These are phyloP conservation scores for Drosophila mimica DNA, from an alignment of 2,888 invertebrate genomes.

Conservation along the genomic window DNA sequence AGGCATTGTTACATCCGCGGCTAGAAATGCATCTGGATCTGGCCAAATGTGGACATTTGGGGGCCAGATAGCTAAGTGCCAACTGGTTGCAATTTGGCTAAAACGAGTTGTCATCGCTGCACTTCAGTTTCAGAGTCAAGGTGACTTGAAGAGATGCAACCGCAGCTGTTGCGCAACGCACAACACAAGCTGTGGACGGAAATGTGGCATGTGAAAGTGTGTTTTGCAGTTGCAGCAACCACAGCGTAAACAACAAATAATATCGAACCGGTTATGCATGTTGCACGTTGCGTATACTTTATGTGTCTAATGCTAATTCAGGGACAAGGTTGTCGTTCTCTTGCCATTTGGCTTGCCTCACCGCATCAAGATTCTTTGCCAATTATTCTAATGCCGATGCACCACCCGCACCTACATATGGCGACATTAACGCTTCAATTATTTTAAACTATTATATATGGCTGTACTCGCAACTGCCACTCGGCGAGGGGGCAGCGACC, in stretches of 20 bases:
- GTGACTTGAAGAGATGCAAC: constrained; percentile 65
- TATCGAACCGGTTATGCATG: constrained; percentile 50
- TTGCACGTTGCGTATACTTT: constrained; percentile 64
- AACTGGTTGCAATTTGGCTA: constrained; percentile 32
- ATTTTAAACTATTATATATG: constrained; percentile 33
- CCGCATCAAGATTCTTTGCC: constrained; percentile 56
- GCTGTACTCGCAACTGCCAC: constrained; percentile 30
- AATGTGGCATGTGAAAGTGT: constrained; percentile 74
- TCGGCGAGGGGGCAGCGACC: constrained; percentile 45
- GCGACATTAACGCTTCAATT: constrained; percentile 61
- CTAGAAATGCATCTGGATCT: constrained; percentile 41
- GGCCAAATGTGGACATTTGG: constrained; percentile 36
- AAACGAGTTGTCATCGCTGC: constrained; percentile 41
- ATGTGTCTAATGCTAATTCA: constrained; percentile 39
- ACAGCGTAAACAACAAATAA: constrained; percentile 10
- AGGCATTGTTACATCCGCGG: constrained; percentile 19
- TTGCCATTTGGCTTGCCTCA: constrained; percentile 9
- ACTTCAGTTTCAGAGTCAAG: constrained; percentile 70
- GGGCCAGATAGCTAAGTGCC: constrained; percentile 28
- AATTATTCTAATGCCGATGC: constrained; percentile 56
- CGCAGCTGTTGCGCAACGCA: constrained; percentile 59
- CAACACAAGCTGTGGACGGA: constrained; percentile 57
- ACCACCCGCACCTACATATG: constrained; percentile 54
- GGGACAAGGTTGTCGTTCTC: constrained; percentile 64
- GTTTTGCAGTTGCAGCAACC: constrained; percentile 24